Percentiles rank a stretch among this genome's conserved stretches.
Conservation (phyloP, 2,797 vertebrate species). For the Gymnothorax javanicus region DNA sequence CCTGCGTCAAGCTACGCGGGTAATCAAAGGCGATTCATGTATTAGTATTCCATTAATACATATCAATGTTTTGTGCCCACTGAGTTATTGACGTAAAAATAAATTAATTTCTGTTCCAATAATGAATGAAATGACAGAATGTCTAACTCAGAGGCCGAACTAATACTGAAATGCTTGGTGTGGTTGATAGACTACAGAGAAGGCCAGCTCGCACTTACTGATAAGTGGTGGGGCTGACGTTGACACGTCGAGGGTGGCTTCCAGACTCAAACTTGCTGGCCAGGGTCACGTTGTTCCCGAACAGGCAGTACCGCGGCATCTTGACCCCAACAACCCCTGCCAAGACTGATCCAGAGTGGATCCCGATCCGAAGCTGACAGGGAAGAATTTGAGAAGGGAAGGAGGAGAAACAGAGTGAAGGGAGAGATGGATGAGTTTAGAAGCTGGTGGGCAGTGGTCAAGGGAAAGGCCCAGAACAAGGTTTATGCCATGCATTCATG, state of each 20-base stretch:
- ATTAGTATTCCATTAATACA: no score
- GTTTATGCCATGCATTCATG: not conserved
- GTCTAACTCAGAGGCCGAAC: no score
- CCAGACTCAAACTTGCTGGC: slow-evolving; percentile 98
- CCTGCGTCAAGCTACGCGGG: no score
- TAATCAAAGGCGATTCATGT: no score
- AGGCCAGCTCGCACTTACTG: slow-evolving; percentile 79
- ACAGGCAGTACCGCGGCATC: slow-evolving; percentile 97
- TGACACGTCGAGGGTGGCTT: slow-evolving; percentile 93
- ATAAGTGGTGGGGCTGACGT: slow-evolving; percentile 94
- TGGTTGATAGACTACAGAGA: not conserved
- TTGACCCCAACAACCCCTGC: slow-evolving; percentile 95
- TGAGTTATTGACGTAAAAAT: no score
- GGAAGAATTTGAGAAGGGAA: slow-evolving; percentile 5
- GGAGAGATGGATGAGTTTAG: not conserved
- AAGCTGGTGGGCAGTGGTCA: not conserved
- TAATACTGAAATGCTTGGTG: no score
- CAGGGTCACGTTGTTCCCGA: slow-evolving; percentile 97
- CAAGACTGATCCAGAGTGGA: slow-evolving; percentile 95
- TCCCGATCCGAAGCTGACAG: slow-evolving; percentile 90
- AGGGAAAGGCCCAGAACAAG: not conserved
- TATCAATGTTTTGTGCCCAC: no score
- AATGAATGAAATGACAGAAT: no score
- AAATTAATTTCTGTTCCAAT: no score
- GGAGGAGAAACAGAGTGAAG: slow-evolving; percentile 17